phyloP scores from a whole-genome alignment of 2,888 invertebrate genomes.

The Ischnura elegans region DNA sequence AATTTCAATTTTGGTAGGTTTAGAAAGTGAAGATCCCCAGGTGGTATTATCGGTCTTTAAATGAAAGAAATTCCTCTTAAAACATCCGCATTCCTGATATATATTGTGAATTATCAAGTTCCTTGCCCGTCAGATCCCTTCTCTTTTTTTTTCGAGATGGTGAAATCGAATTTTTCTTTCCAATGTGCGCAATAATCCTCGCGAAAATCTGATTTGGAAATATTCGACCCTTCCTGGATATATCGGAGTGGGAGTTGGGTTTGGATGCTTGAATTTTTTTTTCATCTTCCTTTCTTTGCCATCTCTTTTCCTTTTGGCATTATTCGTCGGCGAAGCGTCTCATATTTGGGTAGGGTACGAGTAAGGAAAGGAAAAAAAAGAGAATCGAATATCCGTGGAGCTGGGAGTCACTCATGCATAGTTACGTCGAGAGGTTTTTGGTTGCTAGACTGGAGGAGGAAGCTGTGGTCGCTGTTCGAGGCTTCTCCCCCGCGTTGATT shows the following conservation, averaged over 20 bases:
- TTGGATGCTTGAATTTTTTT: too few relatives aligned
- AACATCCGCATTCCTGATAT: background rate
- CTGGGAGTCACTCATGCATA: background rate
- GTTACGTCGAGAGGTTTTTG: background rate
- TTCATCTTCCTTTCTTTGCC: background rate
- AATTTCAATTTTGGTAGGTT: too few relatives aligned
- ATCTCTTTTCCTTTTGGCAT: background rate
- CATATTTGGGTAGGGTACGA: background rate
- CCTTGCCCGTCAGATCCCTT: background rate
- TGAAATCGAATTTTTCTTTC: background rate
- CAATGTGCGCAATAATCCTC: background rate
- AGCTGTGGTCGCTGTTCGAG: background rate
- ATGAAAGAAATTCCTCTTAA: background rate
- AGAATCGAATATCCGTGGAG: background rate
- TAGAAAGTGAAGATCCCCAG: too few relatives aligned
- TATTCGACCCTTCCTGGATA: background rate
- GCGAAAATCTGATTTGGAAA: background rate
- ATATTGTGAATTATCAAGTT: background rate
- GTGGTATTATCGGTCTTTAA: too few relatives aligned
- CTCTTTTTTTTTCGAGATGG: background rate
- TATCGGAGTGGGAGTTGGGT: too few relatives aligned
- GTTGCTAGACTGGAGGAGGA: background rate
- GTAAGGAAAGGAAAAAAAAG: background rate
- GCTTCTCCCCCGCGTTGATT: background rate
- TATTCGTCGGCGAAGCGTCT: background rate